Evolutionary conservation across 30 jellyfish, hydroid and myxozoan genomes (phyloP).

Genomic region (Rhopilema esculentum): DNA sequence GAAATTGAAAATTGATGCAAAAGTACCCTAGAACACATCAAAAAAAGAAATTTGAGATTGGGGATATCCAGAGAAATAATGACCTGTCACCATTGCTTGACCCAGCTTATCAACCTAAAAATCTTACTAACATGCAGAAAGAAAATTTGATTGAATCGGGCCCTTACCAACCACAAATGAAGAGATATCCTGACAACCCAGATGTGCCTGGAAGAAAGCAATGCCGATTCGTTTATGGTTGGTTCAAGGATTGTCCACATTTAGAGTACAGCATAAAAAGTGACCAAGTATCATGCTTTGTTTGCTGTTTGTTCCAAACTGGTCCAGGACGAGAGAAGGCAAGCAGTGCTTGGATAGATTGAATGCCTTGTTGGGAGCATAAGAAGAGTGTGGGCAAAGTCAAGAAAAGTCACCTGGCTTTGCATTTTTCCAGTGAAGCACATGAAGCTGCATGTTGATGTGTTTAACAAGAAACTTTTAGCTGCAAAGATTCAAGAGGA

Average conservation of each 20-base stretch:
- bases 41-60: neutral
- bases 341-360: constrained; percentile 50
- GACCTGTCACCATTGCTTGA: neutral
- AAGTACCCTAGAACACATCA: constrained; percentile 8
- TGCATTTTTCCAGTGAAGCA: constrained; percentile 62
- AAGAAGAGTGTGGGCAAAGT: constrained; percentile 57
- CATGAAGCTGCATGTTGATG: constrained; percentile 54
- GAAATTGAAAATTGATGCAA: neutral
- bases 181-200: constrained; percentile 18
- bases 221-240: constrained; percentile 10
- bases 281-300: constrained; percentile 45
- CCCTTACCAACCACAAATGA: constrained; percentile 45
- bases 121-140: constrained; percentile 1
- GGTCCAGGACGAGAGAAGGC: constrained; percentile 68
- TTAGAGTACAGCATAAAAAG: constrained; percentile 42
- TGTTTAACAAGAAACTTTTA: constrained; percentile 1
- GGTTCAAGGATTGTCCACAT: constrained; percentile 47
- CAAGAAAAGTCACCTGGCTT: constrained; percentile 17
- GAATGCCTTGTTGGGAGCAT: constrained; percentile 26
- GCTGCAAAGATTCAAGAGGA: constrained; percentile 52
- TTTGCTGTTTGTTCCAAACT: constrained; percentile 49
- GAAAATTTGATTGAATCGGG: constrained; percentile 17
- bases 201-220: constrained; percentile 20
- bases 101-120: neutral
- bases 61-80: neutral